Percentiles rank a stretch among this genome's conserved stretches.
Conservation (phyloP, 2,113 vertebrate species). For the Bostrychus sinensis region DNA sequence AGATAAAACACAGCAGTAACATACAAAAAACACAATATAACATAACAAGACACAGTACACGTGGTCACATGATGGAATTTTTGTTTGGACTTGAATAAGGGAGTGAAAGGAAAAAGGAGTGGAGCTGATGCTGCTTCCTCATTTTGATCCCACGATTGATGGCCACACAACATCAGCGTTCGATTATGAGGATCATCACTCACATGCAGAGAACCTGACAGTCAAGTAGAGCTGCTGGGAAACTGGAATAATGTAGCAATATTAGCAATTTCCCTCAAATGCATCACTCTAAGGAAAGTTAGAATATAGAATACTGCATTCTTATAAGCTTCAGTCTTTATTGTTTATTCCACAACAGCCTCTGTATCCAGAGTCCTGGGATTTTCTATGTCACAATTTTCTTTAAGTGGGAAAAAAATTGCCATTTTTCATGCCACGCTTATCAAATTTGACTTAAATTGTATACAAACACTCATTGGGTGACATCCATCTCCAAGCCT, state of each 20-base stretch:
- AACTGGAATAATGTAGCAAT: conserved; percentile 37
- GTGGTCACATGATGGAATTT: no score
- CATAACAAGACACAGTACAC: no score
- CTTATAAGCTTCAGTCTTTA: conserved; percentile 36
- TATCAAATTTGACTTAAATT: conserved; percentile 74
- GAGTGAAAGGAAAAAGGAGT: neutral
- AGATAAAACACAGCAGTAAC: no score
- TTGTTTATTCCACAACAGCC: conserved; percentile 46
- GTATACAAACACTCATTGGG: conserved; percentile 58
- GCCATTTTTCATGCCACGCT: conserved; percentile 49
- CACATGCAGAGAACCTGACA: conserved; percentile 47
- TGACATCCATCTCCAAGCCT: conserved; percentile 41
- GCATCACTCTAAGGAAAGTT: conserved; percentile 31
- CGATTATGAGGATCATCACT: conserved; percentile 65
- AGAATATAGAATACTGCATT: conserved; percentile 12
- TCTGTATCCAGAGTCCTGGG: conserved; percentile 33
- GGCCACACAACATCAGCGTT: conserved; percentile 36
- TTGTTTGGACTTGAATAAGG: no score
- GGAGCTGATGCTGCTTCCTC: conserved; percentile 41
- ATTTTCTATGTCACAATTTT: conserved; percentile 46
- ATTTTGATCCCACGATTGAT: conserved; percentile 63
- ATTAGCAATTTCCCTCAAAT: conserved; percentile 12
- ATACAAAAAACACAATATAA: no score
- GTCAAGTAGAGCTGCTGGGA: conserved; percentile 33
- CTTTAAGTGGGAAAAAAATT: conserved; percentile 41